Percentiles rank a stretch among this genome's conserved stretches.
These are phyloP conservation scores for Ophiodon elongatus DNA, from an alignment of 2,113 vertebrate genomes.

Conservation along the genomic window DNA sequence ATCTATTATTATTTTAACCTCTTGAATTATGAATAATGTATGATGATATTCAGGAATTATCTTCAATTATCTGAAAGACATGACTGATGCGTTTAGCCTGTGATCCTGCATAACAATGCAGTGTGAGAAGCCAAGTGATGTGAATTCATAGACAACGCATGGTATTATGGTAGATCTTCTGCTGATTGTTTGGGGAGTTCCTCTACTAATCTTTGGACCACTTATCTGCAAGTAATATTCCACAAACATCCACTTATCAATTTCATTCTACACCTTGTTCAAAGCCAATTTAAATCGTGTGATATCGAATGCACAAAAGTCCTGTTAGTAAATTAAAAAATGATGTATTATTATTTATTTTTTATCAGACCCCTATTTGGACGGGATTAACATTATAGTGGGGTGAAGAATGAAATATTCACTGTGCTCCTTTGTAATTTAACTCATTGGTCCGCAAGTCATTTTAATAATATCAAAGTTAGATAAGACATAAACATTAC, in stretches of 20 bases:
- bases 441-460: not conserved
- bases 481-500: not conserved
- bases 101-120: constrained; percentile 32
- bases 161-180: constrained; percentile 24
- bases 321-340: not conserved
- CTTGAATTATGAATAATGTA: constrained; percentile 33
- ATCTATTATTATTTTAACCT: constrained; percentile 19
- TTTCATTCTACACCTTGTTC: constrained; percentile 11
- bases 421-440: not conserved
- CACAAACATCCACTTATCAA: constrained; percentile 19
- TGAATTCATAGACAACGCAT: constrained; percentile 30
- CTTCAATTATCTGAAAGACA: constrained; percentile 31
- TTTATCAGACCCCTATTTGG: not conserved
- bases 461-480: not conserved
- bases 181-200: constrained; percentile 26
- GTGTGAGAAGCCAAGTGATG: constrained; percentile 3
- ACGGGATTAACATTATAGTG: not conserved
- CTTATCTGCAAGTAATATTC: constrained; percentile 8
- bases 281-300: not conserved
- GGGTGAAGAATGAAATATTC: not conserved
- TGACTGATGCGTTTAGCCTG: constrained; percentile 13
- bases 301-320: not conserved
- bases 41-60: constrained; percentile 35
- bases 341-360: not conserved
- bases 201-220: constrained; percentile 9